These are phyloP conservation scores for mouse (Mus musculus) DNA, from an alignment of 2,113 vertebrate species.

Conservation along the genomic window GRCm39 chrX:164871501-164872000, in stretches of 20 bases:
- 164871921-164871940: neutral
- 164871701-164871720: neutral
- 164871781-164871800: constrained; percentile 22
- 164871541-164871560: neutral
- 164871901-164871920: neutral
- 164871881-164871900: constrained; percentile 36
- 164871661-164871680: neutral
- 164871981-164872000: constrained; percentile 22
- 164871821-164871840: constrained; percentile 5
- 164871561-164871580: neutral
- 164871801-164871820: neutral
- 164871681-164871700: constrained; percentile 18
- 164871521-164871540: neutral
- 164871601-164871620: neutral
- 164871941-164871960: constrained; percentile 50
- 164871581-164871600: constrained; percentile 29
- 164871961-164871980: constrained; percentile 44
- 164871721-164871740: neutral
- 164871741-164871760: neutral
- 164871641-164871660: neutral
- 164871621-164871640: constrained; percentile 23
- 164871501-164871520: constrained; percentile 23
- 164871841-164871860: neutral
- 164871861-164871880: neutral
- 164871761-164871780: neutral